These are phyloP conservation scores for Aphrophora alni DNA, from an alignment of 2,888 invertebrate genomes.

Conservation along the genomic window DNA sequence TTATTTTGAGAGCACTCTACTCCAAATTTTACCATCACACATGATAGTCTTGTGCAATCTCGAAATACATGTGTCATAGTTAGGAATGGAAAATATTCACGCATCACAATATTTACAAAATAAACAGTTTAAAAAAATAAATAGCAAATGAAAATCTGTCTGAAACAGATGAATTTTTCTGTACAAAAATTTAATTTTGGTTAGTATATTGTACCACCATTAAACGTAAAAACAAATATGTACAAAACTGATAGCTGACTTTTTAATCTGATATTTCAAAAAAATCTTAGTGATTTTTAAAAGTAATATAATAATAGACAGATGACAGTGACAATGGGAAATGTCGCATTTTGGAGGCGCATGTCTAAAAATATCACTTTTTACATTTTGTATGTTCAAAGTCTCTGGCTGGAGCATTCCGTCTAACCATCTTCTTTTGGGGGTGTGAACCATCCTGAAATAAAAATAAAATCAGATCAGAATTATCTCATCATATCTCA, in stretches of 20 bases:
- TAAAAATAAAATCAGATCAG: conserved; percentile 49
- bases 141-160: neutral
- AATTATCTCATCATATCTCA: no score
- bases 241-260: no score
- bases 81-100: neutral
- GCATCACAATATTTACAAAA: neutral
- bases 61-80: no score
- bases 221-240: no score
- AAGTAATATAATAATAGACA: neutral
- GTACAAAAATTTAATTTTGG: neutral
- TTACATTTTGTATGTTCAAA: neutral
- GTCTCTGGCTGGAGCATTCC: neutral
- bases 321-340: neutral
- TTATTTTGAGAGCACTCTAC: neutral
- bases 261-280: no score
- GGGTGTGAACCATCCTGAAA: conserved; percentile 88
- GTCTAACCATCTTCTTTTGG: conserved; percentile 87
- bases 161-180: neutral
- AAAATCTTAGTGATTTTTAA: neutral
- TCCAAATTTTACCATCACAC: neutral
- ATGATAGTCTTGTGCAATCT: neutral
- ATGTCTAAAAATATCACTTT: neutral
- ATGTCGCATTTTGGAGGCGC: neutral
- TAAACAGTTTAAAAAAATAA: neutral
- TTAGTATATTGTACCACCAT: neutral